Base-by-base conservation (phyloP, 2,888 invertebrate genomes). In the Didymodactylos carnosus region DNA sequence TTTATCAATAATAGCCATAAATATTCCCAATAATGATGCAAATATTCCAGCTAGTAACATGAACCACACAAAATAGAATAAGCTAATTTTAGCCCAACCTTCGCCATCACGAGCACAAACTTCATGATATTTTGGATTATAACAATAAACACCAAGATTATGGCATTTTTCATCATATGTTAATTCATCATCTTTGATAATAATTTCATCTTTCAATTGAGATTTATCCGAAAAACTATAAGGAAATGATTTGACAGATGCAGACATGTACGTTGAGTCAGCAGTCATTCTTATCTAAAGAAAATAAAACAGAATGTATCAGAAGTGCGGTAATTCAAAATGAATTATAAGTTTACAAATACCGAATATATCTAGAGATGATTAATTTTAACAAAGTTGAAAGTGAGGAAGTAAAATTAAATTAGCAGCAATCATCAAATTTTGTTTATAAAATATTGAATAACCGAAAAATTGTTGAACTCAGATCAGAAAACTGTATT, bases 1-100 rank as follows among this genome's bases (percentile, higher is more conserved):
- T 49, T 75, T 75, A 39, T 75, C 75, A 29, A 75, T 72, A 27
- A 75, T 75, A n/a, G 75, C 75, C 72, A 72, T 72, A 35, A 75
- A 72, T n/a, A 75, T 72, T 39, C 72, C 75, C 35, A 75, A 25
- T 27, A 75, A 43, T 7, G 69, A 43, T 35, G 69, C 72, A 70
- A 72, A 75, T 5, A 72, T 16, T 19, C 72, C 75, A 23, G 75
- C 75, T 35, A 75, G n/a, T 13, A 46, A 4, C 72, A 75, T 72
- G 19, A 53, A 72, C 23, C 72, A 75, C 27, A 46, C 41, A 39
- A 71, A 71, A 27, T 75, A 75, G n/a, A 43, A 75, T 2, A 69
- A 16, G 10, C 62, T 72, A 19, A 72, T 29, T 51, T 25, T 51
- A 4, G 72, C 69, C 75, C 75, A 75, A 23, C 69, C 39, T 35